phyloP scores from a whole-genome alignment of 2,797 vertebrate species.

The Scomberomorus guttatus region DNA sequence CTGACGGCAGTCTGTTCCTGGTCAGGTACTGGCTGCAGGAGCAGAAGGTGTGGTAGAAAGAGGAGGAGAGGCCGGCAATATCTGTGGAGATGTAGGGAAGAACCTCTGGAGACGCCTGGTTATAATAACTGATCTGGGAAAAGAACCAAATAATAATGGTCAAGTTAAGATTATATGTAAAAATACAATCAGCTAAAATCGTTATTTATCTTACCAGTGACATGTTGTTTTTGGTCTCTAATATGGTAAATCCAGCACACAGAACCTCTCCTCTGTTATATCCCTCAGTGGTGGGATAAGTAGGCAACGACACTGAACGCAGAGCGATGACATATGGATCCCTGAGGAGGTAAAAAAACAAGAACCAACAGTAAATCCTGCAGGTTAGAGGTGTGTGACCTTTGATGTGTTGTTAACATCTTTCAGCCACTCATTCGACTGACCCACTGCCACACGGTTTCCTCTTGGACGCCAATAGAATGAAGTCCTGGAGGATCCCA shows the following conservation, averaged over 20 bases:
- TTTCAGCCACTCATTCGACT: slow-evolving; percentile 22
- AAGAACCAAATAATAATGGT: neutral
- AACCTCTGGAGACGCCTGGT: slow-evolving; percentile 91
- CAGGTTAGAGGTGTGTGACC: neutral
- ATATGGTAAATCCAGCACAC: slow-evolving; percentile 94
- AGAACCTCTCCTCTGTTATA: slow-evolving; percentile 90
- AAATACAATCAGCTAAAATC: neutral
- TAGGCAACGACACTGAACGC: slow-evolving; percentile 92
- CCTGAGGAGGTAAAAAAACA: slow-evolving; percentile 70
- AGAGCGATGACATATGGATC: slow-evolving; percentile 93
- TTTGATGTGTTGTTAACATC: neutral
- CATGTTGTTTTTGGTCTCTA: slow-evolving; percentile 82
- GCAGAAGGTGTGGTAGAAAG: slow-evolving; percentile 88
- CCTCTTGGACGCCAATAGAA: slow-evolving; percentile 91
- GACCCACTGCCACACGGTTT: slow-evolving; percentile 91
- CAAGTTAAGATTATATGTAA: neutral
- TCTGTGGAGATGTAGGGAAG: slow-evolving; percentile 93
- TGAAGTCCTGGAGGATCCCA: slow-evolving; percentile 90
- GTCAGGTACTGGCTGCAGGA: slow-evolving; percentile 89
- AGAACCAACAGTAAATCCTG: neutral
- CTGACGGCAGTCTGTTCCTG: slow-evolving; percentile 80
- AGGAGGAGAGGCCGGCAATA: slow-evolving; percentile 91
- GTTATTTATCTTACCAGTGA: slow-evolving; percentile 85
- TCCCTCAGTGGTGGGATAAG: slow-evolving; percentile 72
- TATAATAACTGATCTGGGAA: slow-evolving; percentile 92